Percentiles rank a stretch among this genome's conserved stretches.
Conservation (phyloP, 1,140 invertebrate genomes). For the Paraescarpia echinospica region DNA sequence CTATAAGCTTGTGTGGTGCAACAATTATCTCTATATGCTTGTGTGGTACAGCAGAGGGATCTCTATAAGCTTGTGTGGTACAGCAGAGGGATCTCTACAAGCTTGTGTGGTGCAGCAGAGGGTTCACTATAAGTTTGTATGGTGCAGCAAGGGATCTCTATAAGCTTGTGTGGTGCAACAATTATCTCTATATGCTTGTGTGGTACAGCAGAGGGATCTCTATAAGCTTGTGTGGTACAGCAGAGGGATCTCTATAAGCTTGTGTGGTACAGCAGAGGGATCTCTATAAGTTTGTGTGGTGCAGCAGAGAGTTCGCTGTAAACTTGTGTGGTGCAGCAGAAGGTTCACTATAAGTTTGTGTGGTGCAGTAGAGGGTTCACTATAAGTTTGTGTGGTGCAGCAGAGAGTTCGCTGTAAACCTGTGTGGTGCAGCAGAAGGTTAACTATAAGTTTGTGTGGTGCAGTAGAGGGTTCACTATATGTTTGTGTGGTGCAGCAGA, state of each 20-base stretch:
- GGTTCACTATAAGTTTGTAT: too few relatives aligned
- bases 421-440: too few relatives aligned
- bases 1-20: background rate
- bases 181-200: background rate
- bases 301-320: background rate
- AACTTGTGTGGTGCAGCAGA: background rate
- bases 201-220: background rate
- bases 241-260: constrained; percentile 63
- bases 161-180: too few relatives aligned
- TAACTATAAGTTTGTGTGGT: too few relatives aligned
- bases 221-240: constrained; percentile 66
- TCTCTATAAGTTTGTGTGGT: background rate
- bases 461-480: too few relatives aligned
- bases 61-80: background rate
- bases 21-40: background rate
- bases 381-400: constrained; percentile 38
- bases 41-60: background rate
- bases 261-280: background rate
- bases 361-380: background rate
- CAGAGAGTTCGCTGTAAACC: too few relatives aligned
- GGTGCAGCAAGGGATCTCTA: too few relatives aligned
- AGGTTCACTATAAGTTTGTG: background rate
- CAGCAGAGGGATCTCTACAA: background rate
- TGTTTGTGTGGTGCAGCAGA: too few relatives aligned
- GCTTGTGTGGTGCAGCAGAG: too few relatives aligned